phyloP scores from a whole-genome alignment of 2,113 vertebrate genomes.

The Atherinomorus stipes region DNA sequence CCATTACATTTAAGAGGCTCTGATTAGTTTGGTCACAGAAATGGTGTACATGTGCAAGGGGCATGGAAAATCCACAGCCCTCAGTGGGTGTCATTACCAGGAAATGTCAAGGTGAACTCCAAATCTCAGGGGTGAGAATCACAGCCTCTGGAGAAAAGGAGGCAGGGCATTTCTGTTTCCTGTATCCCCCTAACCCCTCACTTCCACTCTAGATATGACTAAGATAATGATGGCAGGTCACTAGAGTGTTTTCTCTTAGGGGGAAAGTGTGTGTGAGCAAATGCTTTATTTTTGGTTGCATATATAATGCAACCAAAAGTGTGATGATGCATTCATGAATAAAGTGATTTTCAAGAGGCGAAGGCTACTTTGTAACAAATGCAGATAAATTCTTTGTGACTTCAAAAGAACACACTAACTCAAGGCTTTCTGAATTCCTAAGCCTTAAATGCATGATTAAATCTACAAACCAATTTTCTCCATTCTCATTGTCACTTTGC shows the following conservation, averaged over 20 bases:
- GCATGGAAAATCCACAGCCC: slow-evolving; percentile 15
- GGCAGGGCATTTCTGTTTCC: slow-evolving; percentile 40
- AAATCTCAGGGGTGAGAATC: slow-evolving; percentile 40
- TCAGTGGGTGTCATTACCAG: slow-evolving; percentile 62
- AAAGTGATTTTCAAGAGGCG: slow-evolving; percentile 16
- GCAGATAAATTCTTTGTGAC: slow-evolving; percentile 21
- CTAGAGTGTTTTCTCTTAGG: slow-evolving; percentile 31
- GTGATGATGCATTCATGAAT: slow-evolving; percentile 1
- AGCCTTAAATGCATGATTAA: slow-evolving; percentile 41
- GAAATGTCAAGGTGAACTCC: slow-evolving; percentile 73
- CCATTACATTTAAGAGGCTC: slow-evolving; percentile 39
- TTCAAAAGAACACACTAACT: slow-evolving; percentile 22
- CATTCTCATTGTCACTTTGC: slow-evolving; percentile 31
- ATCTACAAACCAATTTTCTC: slow-evolving; percentile 40
- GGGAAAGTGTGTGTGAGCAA: slow-evolving; percentile 27
- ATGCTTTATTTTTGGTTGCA: slow-evolving; percentile 5
- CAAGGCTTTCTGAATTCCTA: slow-evolving; percentile 14
- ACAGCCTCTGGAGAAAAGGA: slow-evolving; percentile 43
- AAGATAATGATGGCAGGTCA: slow-evolving; percentile 39
- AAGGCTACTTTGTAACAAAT: slow-evolving; percentile 7
- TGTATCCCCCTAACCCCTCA: not conserved
- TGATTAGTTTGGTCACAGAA: slow-evolving; percentile 57
- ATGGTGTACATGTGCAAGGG: slow-evolving; percentile 30
- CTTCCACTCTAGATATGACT: slow-evolving; percentile 33
- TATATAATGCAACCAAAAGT: slow-evolving; percentile 2